phyloP scores from a whole-genome alignment of 2,113 vertebrate species.

The Hippoglossus stenolepis region DNA sequence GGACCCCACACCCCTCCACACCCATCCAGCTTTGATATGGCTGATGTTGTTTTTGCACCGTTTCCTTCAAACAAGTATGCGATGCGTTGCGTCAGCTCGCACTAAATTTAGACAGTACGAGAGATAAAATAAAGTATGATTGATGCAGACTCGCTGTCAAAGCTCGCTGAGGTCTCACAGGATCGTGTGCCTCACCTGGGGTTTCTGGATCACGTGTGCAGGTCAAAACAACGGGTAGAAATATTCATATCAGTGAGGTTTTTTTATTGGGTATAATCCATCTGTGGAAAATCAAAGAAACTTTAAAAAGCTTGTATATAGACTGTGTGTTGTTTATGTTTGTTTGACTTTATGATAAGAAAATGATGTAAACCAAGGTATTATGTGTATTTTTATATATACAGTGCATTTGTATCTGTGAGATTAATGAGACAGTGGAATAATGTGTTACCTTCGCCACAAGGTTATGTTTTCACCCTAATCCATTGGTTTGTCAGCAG shows the following conservation, averaged over 20 bases:
- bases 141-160: conserved; percentile 33
- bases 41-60: conserved; percentile 49
- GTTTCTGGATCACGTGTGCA: conserved; percentile 21
- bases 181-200: conserved; percentile 3
- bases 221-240: neutral
- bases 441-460: no score
- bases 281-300: neutral
- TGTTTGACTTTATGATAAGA: no score
- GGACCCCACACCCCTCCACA: conserved; percentile 65
- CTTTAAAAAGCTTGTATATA: neutral
- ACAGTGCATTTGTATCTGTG: no score
- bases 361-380: no score
- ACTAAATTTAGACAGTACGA: conserved; percentile 32
- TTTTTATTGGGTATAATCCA: neutral
- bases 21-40: conserved; percentile 58
- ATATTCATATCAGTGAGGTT: neutral
- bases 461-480: no score
- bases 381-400: no score
- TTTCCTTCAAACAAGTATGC: conserved; percentile 57
- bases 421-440: no score
- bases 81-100: conserved; percentile 45
- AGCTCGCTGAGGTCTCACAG: neutral
- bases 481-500: no score
- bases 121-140: conserved; percentile 50
- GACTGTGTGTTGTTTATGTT: neutral